These are phyloP conservation scores for Kryptolebias marmoratus DNA, from an alignment of 2,113 vertebrate species.

Conservation along the genomic window DNA sequence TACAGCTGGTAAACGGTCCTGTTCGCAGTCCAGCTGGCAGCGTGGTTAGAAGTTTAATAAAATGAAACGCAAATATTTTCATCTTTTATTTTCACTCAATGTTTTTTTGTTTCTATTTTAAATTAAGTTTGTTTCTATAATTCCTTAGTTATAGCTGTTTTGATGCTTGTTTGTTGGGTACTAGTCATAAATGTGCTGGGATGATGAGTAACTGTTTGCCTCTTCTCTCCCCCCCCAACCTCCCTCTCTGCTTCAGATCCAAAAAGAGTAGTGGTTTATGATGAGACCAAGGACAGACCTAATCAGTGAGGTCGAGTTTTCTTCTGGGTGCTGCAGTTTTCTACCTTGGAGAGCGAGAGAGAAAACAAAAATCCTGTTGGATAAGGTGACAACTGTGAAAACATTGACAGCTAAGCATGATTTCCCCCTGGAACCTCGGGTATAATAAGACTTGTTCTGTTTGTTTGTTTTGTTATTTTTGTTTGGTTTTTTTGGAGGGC, in stretches of 20 bases:
- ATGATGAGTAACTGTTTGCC: conserved; percentile 1
- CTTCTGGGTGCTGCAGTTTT: conserved; percentile 86
- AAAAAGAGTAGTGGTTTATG: conserved; percentile 94
- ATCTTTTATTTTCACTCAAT: too few relatives aligned
- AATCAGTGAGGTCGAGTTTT: conserved; percentile 89
- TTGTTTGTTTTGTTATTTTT: conserved; percentile 29
- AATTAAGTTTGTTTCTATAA: too few relatives aligned
- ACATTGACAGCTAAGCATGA: conserved; percentile 67
- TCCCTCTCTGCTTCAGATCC: conserved; percentile 84
- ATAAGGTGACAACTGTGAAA: conserved; percentile 75
- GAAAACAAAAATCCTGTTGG: conserved; percentile 63
- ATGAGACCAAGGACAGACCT: conserved; percentile 91
- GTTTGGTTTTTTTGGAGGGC: conserved; percentile 39
- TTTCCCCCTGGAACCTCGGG: conserved; percentile 53
- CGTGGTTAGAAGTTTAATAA: too few relatives aligned
- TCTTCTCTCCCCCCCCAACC: conserved; percentile 23
- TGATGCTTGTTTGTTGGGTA: background rate
- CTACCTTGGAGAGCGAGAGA: conserved; percentile 70
- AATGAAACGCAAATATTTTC: too few relatives aligned
- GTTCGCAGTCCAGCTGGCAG: too few relatives aligned
- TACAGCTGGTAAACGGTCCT: too few relatives aligned
- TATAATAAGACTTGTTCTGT: conserved; percentile 49
- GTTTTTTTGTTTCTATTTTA: too few relatives aligned
- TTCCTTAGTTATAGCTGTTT: too few relatives aligned
- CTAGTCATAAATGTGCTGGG: background rate